Percentiles rank a stretch among this genome's conserved stretches.
These are phyloP conservation scores for Thomomys bottae DNA, from an alignment of 2,113 vertebrate species.

Conservation along the genomic window DNA sequence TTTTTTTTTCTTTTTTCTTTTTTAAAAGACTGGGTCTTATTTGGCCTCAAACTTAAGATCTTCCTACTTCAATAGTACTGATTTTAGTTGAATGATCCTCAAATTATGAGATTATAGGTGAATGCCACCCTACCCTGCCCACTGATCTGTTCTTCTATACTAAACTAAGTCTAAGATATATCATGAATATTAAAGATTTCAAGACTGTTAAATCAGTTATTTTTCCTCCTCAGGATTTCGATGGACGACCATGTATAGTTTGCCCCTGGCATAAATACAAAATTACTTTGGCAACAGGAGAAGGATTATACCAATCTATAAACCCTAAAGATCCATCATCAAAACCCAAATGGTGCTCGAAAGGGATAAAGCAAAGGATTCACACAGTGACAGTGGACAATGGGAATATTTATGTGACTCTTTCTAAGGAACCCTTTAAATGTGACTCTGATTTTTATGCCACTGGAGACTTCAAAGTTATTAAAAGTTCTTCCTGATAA, in stretches of 20 bases:
- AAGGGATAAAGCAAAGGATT: constrained; percentile 93
- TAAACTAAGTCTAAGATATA: not conserved
- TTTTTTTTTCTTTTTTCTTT: not conserved
- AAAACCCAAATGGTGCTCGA: constrained; percentile 89
- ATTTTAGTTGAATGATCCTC: too few relatives aligned
- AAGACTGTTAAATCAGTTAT: constrained; percentile 38
- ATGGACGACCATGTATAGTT: constrained; percentile 91
- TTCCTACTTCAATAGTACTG: not conserved
- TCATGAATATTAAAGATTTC: constrained; percentile 20
- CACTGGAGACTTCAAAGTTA: constrained; percentile 88
- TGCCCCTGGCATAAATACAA: constrained; percentile 96
- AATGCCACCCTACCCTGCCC: not conserved
- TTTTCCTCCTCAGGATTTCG: constrained; percentile 87
- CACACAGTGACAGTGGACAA: constrained; percentile 88
- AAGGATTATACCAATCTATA: constrained; percentile 90
- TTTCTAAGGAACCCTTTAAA: constrained; percentile 82
- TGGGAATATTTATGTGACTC: constrained; percentile 90
- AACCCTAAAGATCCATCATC: constrained; percentile 85
- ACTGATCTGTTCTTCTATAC: not conserved
- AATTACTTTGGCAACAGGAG: constrained; percentile 92
- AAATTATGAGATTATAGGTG: not conserved
- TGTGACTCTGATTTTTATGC: constrained; percentile 95
- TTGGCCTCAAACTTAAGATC: not conserved
- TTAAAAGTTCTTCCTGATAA: constrained; percentile 76
- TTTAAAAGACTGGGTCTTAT: not conserved